Evolutionary conservation across 2,888 invertebrate genomes (phyloP), one percentile per base, ranked within the genome.

Genomic region (Coelogynopora nodosa): DNA sequence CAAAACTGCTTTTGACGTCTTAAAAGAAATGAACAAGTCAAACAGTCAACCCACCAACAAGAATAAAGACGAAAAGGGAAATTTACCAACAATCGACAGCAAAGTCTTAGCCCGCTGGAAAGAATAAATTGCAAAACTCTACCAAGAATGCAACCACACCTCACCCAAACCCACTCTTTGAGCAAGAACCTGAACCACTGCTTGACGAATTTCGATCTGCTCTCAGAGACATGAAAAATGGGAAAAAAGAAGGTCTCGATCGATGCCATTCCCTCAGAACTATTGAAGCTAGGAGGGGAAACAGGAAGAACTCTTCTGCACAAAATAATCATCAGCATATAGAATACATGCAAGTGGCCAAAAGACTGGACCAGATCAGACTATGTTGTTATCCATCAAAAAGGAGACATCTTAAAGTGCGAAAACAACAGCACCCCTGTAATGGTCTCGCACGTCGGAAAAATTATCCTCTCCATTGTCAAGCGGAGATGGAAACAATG

Each of bases 321-420:
- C 18, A 49, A 49, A 49, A 49, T 49, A 5, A 49, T 49, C 18
- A 5, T 49, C 5, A 49, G 18, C 5, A 18, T 49, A 49, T 49
- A 49, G 49, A 49, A 49, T 49, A 49, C 49, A 49, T 49, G 49
- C 18, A 49, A 5, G 49, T 49, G 49, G 49, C 49, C 49, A 49
- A 49, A 49, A 49, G 18, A 49, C 49, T 49, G 49, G 49, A 49
- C 49, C 5, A 74, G 23, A 74, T 74, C 18, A 10, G 23, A 74
- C 23, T 74, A 74, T 74, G 74, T 74, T 74, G 74, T 74, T 26
- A 74, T 74, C 74, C 74, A 10, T 26, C 18, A 74, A 74, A 74
- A 74, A 74, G 74, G 23, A n/a, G 74, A 74, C 74, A 74, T 74
- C 18, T 74, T 74, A 26, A 74, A 74, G 23, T 74, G 27, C 27